Evolutionary conservation across 2,113 vertebrate genomes (phyloP), one percentile per base, ranked within the genome.

Genomic region (Guaruba guarouba): DNA sequence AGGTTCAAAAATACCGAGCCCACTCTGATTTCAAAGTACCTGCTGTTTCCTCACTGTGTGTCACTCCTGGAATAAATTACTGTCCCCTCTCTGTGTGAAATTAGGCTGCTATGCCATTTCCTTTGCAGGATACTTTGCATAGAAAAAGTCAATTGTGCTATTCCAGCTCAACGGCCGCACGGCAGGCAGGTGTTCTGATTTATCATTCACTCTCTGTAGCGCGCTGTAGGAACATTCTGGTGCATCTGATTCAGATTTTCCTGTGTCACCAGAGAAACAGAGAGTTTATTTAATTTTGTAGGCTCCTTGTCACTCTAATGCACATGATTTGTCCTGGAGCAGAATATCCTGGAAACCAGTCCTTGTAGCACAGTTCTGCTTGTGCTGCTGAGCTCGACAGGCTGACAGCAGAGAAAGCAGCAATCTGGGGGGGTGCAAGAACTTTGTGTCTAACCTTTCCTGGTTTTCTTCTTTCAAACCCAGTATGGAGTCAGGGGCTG

Each of bases 1-100:
- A 87, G 74, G 63, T 90, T 86, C 86, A 93, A 57, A 95, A 92
- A 69, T 39, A 67, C 43, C 0, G 0, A 95, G 51, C 66, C 75
- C 68, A 11, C 55, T 85, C 75, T 88, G 93, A 95, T 96, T 93
- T 94, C 92, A 93, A 95, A 94, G 68, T 41, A 62, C 68, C 76
- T 88, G 37, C 84, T 63, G 57, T 39, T 88, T 93, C 51, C 43
- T 91, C 75, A 28, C 41, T 92, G 57, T 17, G 16, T 57, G 54
- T 76, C 11, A 3, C 83, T 93, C 54, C 80, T 94, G 63, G 92
- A 95, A 96, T 93, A 97, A 97, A 97, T 97, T 83, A 55, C 74
- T 83, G 81, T 62, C 54, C 62, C 74, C 68, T 76, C 54, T 82
- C 93, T 71, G 82, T 82, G 57, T 94, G 88, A 96, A 88, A 97